Percentiles rank a stretch among this genome's conserved stretches.
phyloP scores from a whole-genome alignment of 2,113 vertebrate species.

The Silurus glanis region DNA sequence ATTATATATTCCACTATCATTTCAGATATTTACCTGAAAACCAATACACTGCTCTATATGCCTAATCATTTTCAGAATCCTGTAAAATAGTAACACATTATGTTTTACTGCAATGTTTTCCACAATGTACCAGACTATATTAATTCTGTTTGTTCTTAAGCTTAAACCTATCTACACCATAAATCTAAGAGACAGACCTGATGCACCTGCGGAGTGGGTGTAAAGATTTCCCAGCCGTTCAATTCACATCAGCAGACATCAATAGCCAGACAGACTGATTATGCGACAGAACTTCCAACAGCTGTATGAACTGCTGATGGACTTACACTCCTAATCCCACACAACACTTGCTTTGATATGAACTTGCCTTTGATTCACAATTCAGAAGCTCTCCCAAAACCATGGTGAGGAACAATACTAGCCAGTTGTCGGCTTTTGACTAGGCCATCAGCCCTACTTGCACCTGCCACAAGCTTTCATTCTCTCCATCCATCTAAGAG shows the following conservation, averaged over 20 bases:
- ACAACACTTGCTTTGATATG: constrained; percentile 44
- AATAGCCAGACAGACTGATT: constrained; percentile 41
- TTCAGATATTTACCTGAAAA: not conserved
- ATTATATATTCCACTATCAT: not conserved
- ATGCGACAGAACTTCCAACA: constrained; percentile 33
- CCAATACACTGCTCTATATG: not conserved
- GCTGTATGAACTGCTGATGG: constrained; percentile 37
- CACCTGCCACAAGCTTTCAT: constrained; percentile 60
- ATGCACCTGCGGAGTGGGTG: constrained; percentile 19
- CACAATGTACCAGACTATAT: not conserved
- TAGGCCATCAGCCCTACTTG: constrained; percentile 53
- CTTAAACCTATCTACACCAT: not conserved
- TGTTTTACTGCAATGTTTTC: not conserved
- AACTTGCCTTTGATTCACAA: constrained; percentile 45
- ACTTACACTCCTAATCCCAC: constrained; percentile 40
- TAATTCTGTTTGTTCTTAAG: constrained; percentile 2
- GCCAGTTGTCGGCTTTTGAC: constrained; percentile 53
- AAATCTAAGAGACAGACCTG: constrained; percentile 12
- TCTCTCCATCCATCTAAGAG: constrained; percentile 55
- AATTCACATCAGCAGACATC: constrained; percentile 37
- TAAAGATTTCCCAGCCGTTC: constrained; percentile 21
- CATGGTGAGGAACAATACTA: constrained; percentile 14
- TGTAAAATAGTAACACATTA: not conserved
- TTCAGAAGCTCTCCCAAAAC: constrained; percentile 21
- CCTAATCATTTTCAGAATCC: not conserved